A percentile compares a stretch with the other conserved stretches of the same genome.
Conservation (phyloP, 2,888 invertebrate genomes). For the Lasioglossum leucozonium region DNA sequence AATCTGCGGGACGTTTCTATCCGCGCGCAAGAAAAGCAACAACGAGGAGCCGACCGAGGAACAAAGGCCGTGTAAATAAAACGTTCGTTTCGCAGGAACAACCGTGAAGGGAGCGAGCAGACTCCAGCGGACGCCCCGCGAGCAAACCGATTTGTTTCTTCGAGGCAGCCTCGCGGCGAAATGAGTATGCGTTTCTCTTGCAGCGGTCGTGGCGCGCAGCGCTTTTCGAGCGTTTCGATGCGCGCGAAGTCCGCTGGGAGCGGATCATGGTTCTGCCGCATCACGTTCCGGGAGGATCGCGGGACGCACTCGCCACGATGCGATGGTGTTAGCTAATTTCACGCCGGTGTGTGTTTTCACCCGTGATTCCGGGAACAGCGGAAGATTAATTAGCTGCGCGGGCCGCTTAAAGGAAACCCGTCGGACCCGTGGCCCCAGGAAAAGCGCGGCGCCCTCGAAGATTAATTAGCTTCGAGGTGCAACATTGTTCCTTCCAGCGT, state of each 20-base stretch:
- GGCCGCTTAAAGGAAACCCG: background rate
- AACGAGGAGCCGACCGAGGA: background rate
- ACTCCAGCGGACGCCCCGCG: background rate
- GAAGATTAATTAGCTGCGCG: constrained; percentile 73
- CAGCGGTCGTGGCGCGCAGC: background rate
- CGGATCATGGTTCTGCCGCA: constrained; percentile 73
- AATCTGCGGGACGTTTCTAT: background rate
- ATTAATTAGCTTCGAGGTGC: background rate
- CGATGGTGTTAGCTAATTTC: constrained; percentile 79
- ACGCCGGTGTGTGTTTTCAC: constrained; percentile 72
- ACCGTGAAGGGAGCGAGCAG: background rate
- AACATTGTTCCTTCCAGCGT: background rate
- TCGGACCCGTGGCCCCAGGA: background rate
- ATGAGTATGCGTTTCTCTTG: background rate
- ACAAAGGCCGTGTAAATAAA: background rate
- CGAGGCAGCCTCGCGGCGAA: background rate
- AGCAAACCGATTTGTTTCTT: background rate
- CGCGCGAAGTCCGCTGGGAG: constrained; percentile 71
- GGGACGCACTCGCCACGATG: constrained; percentile 22
- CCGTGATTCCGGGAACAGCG: constrained; percentile 70
- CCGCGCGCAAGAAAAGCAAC: background rate
- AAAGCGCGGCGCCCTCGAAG: background rate
- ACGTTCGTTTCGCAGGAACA: background rate
- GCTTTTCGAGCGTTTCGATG: constrained; percentile 24
- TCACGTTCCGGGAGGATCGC: constrained; percentile 71